These are phyloP conservation scores for Menura novaehollandiae DNA, from an alignment of 2,113 vertebrate genomes.

Conservation along the genomic window DNA sequence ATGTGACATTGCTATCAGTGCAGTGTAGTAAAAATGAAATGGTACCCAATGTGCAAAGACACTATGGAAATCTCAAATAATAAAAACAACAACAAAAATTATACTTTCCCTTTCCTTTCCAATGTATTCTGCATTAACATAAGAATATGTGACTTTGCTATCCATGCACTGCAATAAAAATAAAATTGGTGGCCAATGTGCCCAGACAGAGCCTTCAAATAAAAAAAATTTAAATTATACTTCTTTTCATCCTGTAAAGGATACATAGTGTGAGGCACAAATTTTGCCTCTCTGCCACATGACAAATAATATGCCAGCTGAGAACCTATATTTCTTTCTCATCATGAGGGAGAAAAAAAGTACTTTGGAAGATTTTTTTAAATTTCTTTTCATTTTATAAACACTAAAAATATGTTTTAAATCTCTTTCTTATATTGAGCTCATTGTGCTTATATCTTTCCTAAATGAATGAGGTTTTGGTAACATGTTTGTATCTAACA, in stretches of 20 bases:
- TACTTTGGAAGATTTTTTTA: neutral
- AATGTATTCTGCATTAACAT: slow-evolving; percentile 25
- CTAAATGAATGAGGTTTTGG: slow-evolving; percentile 43
- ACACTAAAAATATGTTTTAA: slow-evolving; percentile 40
- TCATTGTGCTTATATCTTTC: slow-evolving; percentile 45
- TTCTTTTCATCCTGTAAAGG: slow-evolving; percentile 36
- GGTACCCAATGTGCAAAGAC: slow-evolving; percentile 56
- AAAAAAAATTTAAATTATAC: slow-evolving; percentile 44
- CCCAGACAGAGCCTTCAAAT: slow-evolving; percentile 60
- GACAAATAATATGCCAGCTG: slow-evolving; percentile 8
- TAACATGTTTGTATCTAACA: slow-evolving; percentile 44
- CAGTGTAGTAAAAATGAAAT: slow-evolving; percentile 64
- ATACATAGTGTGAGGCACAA: neutral
- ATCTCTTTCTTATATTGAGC: slow-evolving; percentile 52
- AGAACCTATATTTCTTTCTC: slow-evolving; percentile 26
- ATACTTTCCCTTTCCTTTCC: slow-evolving; percentile 53
- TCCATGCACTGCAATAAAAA: slow-evolving; percentile 50
- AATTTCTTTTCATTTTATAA: slow-evolving; percentile 40
- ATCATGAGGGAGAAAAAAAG: neutral
- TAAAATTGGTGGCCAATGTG: slow-evolving; percentile 48
- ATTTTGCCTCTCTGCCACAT: slow-evolving; percentile 41
- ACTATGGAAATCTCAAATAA: slow-evolving; percentile 62
- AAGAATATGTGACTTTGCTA: slow-evolving; percentile 56
- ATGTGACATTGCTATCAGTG: slow-evolving; percentile 56
- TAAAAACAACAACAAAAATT: slow-evolving; percentile 65